phyloP scores from a whole-genome alignment of 2,797 vertebrate species.

The Phylloscopus collybita region DNA sequence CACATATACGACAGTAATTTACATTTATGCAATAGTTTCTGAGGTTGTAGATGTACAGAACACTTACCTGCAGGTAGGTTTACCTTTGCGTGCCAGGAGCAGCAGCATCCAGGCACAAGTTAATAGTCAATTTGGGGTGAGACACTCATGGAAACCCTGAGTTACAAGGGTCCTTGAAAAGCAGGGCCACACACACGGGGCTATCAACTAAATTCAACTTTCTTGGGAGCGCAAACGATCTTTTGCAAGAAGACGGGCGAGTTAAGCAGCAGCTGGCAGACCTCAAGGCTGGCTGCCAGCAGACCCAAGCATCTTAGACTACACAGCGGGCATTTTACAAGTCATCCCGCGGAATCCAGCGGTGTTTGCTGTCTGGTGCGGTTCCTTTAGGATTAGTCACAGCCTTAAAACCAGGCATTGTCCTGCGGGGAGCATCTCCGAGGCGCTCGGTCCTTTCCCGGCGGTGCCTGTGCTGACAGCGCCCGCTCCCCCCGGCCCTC shows the following conservation, averaged over 20 bases:
- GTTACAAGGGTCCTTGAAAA: neutral
- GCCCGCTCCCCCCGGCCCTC: neutral
- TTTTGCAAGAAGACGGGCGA: neutral
- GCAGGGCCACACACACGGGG: neutral
- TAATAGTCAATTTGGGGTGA: neutral
- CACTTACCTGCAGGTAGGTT: neutral
- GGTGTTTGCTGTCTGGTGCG: neutral
- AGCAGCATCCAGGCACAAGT: neutral
- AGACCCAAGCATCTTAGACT: neutral
- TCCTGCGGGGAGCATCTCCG: neutral
- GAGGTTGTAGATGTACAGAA: rapidly evolving
- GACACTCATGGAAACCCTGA: neutral
- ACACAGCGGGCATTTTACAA: neutral
- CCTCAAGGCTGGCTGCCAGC: neutral
- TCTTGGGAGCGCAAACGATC: neutral
- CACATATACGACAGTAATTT: neutral
- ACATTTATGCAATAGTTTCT: neutral
- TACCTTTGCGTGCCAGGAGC: neutral
- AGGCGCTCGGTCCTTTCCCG: neutral
- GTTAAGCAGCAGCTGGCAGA: neutral
- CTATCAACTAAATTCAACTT: neutral
- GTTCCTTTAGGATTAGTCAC: neutral
- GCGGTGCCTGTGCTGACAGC: rapidly evolving
- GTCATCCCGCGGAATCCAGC: neutral
- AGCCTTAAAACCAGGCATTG: neutral